phyloP scores from a whole-genome alignment of 2,113 vertebrate species.

The Brachyistius frenatus region DNA sequence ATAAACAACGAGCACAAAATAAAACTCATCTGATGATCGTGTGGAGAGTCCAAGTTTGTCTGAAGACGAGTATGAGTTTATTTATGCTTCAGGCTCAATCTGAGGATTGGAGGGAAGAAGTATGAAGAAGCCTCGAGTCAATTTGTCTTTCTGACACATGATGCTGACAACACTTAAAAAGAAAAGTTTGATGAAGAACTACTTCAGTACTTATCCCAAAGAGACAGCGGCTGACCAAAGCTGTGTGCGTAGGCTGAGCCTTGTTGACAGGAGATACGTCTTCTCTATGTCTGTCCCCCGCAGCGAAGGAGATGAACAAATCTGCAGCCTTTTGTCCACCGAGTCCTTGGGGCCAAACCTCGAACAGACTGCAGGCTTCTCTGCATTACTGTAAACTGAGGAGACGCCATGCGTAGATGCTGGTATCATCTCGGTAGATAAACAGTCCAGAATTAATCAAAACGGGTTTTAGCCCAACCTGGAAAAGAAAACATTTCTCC shows the following conservation, averaged over 20 bases:
- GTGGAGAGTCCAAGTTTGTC: conserved; percentile 32
- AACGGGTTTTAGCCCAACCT: conserved; percentile 11
- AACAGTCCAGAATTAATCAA: conserved; percentile 50
- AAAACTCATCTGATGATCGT: conserved; percentile 20
- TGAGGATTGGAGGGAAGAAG: conserved; percentile 50
- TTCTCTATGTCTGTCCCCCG: conserved; percentile 73
- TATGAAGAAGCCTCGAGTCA: conserved; percentile 66
- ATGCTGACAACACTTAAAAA: conserved; percentile 80
- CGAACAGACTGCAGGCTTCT: conserved; percentile 54
- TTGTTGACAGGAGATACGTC: conserved; percentile 78
- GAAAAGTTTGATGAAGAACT: conserved; percentile 80
- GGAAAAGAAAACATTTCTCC: neutral
- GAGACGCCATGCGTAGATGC: conserved; percentile 34
- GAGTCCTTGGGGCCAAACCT: conserved; percentile 66
- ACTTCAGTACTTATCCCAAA: conserved; percentile 77
- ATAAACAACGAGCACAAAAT: conserved; percentile 53
- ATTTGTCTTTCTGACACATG: conserved; percentile 77
- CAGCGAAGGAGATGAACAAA: conserved; percentile 71
- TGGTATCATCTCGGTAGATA: conserved; percentile 26
- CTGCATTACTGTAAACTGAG: conserved; percentile 48
- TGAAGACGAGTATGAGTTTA: conserved; percentile 51
- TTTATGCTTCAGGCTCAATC: conserved; percentile 74
- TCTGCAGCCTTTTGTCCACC: conserved; percentile 68
- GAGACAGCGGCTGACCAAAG: conserved; percentile 76
- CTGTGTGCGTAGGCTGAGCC: conserved; percentile 72